Evolutionary conservation across 2,888 invertebrate species (phyloP), one percentile per base, ranked within the genome.

Genomic region (Trachelus iudaicus): DNA sequence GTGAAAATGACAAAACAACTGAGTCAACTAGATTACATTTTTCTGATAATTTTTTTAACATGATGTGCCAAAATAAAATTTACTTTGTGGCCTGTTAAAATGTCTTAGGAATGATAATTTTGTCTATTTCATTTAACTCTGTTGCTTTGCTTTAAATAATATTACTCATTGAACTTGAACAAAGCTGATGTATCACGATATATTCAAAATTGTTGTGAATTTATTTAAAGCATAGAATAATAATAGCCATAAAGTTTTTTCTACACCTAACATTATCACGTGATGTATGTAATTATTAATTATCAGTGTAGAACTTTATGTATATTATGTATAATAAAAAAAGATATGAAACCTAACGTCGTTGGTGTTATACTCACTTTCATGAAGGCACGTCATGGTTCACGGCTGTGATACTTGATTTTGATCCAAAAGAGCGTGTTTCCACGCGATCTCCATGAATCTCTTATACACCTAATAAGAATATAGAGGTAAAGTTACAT

Each of bases 381-480:
- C 90, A 79, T 87, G 83, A 83, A 85, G 85, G 82, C 81, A 85
- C 81, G 86, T 86, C 81, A 83, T 83, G 81, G 81, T 86, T 87
- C 88, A 79, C 78, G 84, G 83, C 84, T 86, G 84, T 80, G 85
- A 84, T 82, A 83, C 84, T 86, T 84, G 84, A 84, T 86, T 87
- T 87, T 79, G 85, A 86, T 82, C 87, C 87, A 85, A 83, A 86
- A 84, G 84, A 87, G 83, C 83, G 87, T 83, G 85, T 87, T 87
- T 85, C 89, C 85, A 85, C 85, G 83, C 85, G 83, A 84, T 85
- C 85, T 80, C 86, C 85, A 81, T 81, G 81, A 86, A 83, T 86
- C 87, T 86, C 87, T 87, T 88, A 89, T 85, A 89, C 83, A 89
- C 89, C 90, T 90, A 85, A 82, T 82, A 82, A 81, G 83, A 87